Evolutionary conservation across 2,113 vertebrate genomes (phyloP).

Genomic region (Hiodon tergisus): DNA sequence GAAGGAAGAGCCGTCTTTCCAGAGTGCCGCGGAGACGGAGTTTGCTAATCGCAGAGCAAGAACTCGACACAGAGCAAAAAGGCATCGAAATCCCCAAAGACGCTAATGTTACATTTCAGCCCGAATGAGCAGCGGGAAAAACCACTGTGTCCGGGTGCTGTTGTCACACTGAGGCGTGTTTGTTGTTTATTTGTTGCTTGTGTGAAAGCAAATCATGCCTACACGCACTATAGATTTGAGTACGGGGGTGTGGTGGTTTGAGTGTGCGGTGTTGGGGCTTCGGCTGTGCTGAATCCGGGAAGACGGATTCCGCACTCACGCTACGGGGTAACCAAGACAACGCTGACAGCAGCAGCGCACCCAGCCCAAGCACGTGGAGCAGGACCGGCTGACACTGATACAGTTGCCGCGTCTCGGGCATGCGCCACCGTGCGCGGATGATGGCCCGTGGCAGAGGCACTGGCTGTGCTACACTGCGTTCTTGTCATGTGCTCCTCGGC

Average conservation of each 20-base stretch:
- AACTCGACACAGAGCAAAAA: constrained; percentile 19
- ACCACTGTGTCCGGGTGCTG: too few species aligned
- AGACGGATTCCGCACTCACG: too few species aligned
- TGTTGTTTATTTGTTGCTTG: too few species aligned
- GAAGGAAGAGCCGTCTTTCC: neutral
- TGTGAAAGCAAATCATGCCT: too few species aligned
- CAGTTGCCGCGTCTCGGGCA: neutral
- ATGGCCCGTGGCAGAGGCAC: neutral
- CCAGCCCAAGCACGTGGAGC: neutral
- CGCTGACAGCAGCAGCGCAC: neutral
- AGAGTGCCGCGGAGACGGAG: neutral
- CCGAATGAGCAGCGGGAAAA: too few species aligned
- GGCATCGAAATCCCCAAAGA: neutral
- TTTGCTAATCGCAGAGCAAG: neutral
- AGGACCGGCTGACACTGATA: constrained; percentile 13
- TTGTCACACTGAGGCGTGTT: too few species aligned
- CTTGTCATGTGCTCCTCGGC: constrained; percentile 19
- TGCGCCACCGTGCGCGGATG: neutral
- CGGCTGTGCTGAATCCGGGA: neutral
- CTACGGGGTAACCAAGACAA: neutral
- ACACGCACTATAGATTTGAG: too few species aligned
- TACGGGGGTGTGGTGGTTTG: too few species aligned
- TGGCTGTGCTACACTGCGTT: constrained; percentile 1
- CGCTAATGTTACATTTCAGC: neutral
- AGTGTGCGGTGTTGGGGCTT: too few species aligned